Evolutionary conservation across 1,140 invertebrate species (phyloP), one percentile per base, ranked within the genome.

Genomic region (Zaprionus gabonicus): DNA sequence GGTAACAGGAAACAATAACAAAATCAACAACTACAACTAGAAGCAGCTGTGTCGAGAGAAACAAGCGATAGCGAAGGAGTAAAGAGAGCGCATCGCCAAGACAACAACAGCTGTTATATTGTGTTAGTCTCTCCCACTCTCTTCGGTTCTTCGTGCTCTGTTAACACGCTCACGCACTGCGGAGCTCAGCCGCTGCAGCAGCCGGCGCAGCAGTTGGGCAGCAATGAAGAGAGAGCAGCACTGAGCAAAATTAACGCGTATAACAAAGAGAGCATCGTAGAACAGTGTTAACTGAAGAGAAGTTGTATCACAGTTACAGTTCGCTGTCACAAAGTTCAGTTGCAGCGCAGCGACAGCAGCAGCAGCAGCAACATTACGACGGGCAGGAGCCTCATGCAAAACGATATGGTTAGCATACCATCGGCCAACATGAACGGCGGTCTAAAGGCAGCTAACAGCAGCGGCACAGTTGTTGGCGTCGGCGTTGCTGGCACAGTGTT

Each of bases 391-490:
- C 78, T 91, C 56, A 90, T 92, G 80, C 92, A 91, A 78, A 91
- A 92, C 78, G 81, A 92, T 65, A 91, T 93, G 81, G 92, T 93
- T 31, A 92, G 85, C 68, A 79, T 92, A 64, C 91, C 92, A 73
- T 73, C 77, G 73, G 85, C 78, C 70, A 90, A 82, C 64, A 55
- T 90, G 27, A 92, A 85, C 66, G 88, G 91, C 67, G 87, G 86
- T 62, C 55, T 79, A 6, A 77, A 79, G 71, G 68, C 72, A 60
- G 67, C 76, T 27, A 80, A 71, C 60, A 71, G 59, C 55, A 69
- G 71, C 59, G 77, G 59, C 51, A 72, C 58, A 9, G 82, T 70
- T 10, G 82, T 75, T 10, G 49, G 56, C 51, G 59, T 70, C n/a
- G 80, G 66, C 31, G 56, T 74, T 25, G 64, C 71, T 77, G 55